These are phyloP conservation scores for Pantherophis guttatus DNA, from an alignment of 2,113 vertebrate species.

Conservation along the genomic window DNA sequence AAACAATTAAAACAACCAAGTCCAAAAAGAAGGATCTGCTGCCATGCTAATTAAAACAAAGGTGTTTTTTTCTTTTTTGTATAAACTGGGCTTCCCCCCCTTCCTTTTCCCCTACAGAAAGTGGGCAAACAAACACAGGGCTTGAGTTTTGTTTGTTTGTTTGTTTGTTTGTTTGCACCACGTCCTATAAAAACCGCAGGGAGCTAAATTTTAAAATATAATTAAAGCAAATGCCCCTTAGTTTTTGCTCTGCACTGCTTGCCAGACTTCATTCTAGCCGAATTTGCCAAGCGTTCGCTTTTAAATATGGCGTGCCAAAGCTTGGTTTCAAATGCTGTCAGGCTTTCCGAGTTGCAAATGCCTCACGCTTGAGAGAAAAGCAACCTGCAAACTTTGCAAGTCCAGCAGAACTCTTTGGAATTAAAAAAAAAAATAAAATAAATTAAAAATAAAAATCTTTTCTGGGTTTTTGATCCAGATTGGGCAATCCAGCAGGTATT, in stretches of 20 bases:
- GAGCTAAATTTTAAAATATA: slow-evolving; percentile 56
- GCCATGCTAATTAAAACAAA: slow-evolving; percentile 49
- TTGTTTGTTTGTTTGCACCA: neutral
- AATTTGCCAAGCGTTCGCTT: slow-evolving; percentile 52
- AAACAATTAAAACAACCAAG: slow-evolving; percentile 38
- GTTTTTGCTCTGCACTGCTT: slow-evolving; percentile 42
- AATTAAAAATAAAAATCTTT: too few species aligned
- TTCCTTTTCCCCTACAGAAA: neutral
- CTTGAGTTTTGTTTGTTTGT: neutral
- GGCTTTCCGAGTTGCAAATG: slow-evolving; percentile 26
- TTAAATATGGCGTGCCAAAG: slow-evolving; percentile 28
- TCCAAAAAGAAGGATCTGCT: neutral
- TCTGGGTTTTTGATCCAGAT: slow-evolving; percentile 9
- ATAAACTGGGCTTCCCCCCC: neutral
- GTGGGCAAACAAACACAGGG: neutral
- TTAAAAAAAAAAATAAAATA: neutral
- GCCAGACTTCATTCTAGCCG: slow-evolving; percentile 39
- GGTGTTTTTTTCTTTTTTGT: neutral
- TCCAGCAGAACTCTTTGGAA: neutral
- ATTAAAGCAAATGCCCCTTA: slow-evolving; percentile 54
- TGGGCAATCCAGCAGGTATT: neutral
- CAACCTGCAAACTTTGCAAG: neutral
- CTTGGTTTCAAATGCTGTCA: slow-evolving; percentile 32
- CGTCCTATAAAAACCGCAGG: slow-evolving; percentile 24
- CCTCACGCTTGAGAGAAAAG: neutral